phyloP scores from a whole-genome alignment of 64 coral and sea anemone species.

The Hydrozoanthus tunicans region DNA sequence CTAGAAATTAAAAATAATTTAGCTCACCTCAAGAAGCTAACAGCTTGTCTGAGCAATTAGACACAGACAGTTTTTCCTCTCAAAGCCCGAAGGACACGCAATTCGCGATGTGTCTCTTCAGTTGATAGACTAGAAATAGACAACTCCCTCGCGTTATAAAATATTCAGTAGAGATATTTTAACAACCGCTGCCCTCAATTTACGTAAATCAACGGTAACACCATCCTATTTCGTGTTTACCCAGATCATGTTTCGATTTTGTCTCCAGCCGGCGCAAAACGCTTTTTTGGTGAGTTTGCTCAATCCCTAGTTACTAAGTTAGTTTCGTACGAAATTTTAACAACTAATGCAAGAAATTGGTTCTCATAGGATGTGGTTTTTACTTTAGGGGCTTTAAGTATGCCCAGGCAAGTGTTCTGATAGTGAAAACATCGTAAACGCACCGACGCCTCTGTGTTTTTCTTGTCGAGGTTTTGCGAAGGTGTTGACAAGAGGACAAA shows the following conservation, averaged over 20 bases:
- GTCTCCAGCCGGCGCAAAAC: background rate
- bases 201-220: background rate
- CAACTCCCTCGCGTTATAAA: background rate
- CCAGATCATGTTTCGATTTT: background rate
- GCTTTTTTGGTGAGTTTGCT: background rate
- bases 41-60: no score
- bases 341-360: background rate
- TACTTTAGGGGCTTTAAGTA: background rate
- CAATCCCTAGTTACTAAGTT: no score
- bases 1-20: background rate
- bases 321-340: no score
- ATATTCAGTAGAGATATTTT: background rate
- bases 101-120: no score
- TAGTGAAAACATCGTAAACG: constrained; percentile 24
- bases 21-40: no score
- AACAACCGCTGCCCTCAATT: background rate
- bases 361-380: background rate
- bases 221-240: background rate
- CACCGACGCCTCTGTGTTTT: constrained; percentile 6
- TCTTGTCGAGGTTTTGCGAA: constrained; percentile 39
- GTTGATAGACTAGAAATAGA: background rate
- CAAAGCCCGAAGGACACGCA: background rate
- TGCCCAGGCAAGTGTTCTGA: background rate
- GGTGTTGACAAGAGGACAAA: constrained; percentile 15
- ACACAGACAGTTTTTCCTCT: no score